Evolutionary conservation across 2,888 invertebrate genomes (phyloP).

Genomic region (Xanthorhoe spadicearia): DNA sequence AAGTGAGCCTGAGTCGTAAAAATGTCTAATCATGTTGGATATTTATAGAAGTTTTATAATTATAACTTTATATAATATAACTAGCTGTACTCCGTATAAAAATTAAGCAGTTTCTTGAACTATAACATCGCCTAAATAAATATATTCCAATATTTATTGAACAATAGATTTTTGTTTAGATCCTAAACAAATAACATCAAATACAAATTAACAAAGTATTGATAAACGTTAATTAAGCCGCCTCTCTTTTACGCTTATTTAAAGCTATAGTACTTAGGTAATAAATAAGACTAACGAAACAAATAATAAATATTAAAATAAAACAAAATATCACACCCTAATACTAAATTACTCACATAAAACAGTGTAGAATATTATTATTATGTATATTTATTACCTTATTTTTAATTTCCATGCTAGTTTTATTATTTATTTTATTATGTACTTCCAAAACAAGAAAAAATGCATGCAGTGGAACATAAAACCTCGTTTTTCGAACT

Average conservation of each 20-base stretch:
- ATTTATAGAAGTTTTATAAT: not conserved
- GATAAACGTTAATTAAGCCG: too few relatives aligned
- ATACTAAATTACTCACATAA: too few relatives aligned
- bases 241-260: too few relatives aligned
- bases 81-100: not conserved
- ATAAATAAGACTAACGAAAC: too few relatives aligned
- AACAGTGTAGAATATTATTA: not conserved
- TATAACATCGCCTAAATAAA: constrained; percentile 1
- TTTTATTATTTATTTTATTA: too few relatives aligned
- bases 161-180: constrained; percentile 7
- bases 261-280: too few relatives aligned
- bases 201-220: not conserved
- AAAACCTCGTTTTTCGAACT: too few relatives aligned
- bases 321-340: not conserved
- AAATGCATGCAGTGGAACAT: too few relatives aligned
- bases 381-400: not conserved
- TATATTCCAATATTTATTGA: constrained; percentile 3
- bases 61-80: not conserved
- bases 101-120: not conserved
- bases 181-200: constrained; percentile 20
- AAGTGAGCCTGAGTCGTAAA: not conserved
- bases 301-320: not conserved
- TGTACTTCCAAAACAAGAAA: too few relatives aligned
- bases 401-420: too few relatives aligned
- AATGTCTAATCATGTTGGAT: not conserved